A percentile compares a stretch with the other conserved stretches of the same genome.
These are phyloP conservation scores for Sebastes schlegelii DNA, from an alignment of 2,113 vertebrate species.

Conservation along the genomic window DNA sequence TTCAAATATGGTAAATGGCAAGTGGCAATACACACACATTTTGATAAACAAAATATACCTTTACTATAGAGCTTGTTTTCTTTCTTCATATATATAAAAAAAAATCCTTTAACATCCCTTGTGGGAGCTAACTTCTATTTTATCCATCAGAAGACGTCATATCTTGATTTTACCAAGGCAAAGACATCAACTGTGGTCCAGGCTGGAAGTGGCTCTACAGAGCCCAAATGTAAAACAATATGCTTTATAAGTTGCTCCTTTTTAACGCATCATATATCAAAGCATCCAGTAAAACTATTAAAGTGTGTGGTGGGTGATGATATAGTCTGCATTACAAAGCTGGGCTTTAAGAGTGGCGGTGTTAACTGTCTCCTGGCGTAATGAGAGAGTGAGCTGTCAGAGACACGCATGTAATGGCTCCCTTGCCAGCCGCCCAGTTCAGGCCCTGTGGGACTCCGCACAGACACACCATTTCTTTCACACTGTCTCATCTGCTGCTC, in stretches of 20 bases:
- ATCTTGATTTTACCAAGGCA: slow-evolving; percentile 1
- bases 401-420: slow-evolving; percentile 82
- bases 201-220: slow-evolving; percentile 20
- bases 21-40: neutral
- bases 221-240: slow-evolving; percentile 36
- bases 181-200: slow-evolving; percentile 2
- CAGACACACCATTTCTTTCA: slow-evolving; percentile 71
- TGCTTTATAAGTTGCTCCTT: slow-evolving; percentile 13
- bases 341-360: slow-evolving; percentile 58
- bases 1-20: neutral
- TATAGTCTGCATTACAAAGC: slow-evolving; percentile 63
- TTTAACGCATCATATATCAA: slow-evolving; percentile 34
- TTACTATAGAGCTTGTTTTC: neutral
- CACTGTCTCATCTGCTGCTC: slow-evolving; percentile 51
- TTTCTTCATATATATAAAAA: neutral
- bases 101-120: no score
- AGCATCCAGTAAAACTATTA: slow-evolving; percentile 50
- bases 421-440: slow-evolving; percentile 81
- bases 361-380: slow-evolving; percentile 79
- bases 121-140: neutral
- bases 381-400: slow-evolving; percentile 85
- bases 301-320: slow-evolving; percentile 44
- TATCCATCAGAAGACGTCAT: neutral
- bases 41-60: neutral
- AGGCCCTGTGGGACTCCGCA: slow-evolving; percentile 77